phyloP scores from a whole-genome alignment of 2,113 vertebrate species.

The Microtus pennsylvanicus region DNA sequence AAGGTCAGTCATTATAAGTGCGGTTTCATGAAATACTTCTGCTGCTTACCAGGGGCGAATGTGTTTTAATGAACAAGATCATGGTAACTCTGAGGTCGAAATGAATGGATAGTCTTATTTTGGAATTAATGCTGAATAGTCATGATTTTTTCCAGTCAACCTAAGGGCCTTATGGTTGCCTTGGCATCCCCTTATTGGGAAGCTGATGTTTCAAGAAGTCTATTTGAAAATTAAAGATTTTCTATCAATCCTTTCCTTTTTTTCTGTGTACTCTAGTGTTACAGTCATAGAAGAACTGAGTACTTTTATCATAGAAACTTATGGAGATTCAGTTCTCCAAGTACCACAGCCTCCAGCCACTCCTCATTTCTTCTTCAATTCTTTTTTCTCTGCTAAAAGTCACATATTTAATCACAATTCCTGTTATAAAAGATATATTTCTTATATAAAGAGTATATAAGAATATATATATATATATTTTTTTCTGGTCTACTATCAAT shows the following conservation, averaged over 20 bases:
- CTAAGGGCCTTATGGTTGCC: not conserved
- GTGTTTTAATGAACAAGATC: not conserved
- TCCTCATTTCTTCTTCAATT: not conserved
- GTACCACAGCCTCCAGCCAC: not conserved
- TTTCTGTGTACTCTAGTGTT: not conserved
- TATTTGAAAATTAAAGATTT: constrained; percentile 22
- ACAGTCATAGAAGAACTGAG: not conserved
- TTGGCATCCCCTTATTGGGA: not conserved
- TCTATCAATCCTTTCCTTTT: not conserved
- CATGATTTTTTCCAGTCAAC: constrained; percentile 18
- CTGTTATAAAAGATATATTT: not conserved
- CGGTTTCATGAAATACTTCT: constrained; percentile 9
- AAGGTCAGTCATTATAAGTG: constrained; percentile 11
- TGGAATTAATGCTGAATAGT: not conserved
- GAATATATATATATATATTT: too few relatives aligned
- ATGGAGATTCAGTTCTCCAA: not conserved
- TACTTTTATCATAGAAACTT: not conserved
- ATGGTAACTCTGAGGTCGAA: constrained; percentile 35
- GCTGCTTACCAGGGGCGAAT: not conserved
- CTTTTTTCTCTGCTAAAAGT: not conserved
- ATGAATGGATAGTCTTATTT: constrained; percentile 11
- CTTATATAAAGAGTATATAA: not conserved
- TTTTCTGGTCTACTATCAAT: not conserved
- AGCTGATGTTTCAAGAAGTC: not conserved
- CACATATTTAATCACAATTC: not conserved